Evolutionary conservation across 64 coral and sea anemone genomes (phyloP).

Genomic region (Anthopleura sola): DNA sequence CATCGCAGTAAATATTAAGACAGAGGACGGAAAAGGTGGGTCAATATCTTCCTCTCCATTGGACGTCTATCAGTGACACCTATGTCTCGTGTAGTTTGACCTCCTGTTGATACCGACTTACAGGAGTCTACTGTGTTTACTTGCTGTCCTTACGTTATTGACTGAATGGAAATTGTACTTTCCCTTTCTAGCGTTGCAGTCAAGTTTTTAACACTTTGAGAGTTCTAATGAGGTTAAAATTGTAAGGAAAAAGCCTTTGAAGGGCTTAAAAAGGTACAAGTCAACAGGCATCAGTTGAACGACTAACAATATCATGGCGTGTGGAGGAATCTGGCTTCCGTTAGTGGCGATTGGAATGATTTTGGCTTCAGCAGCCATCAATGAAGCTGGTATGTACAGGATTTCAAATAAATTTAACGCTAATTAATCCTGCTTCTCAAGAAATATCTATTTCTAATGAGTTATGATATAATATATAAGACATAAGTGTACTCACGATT

Average conservation of each 20-base stretch:
- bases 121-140: background rate
- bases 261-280: background rate
- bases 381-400: background rate
- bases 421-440: background rate
- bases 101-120: background rate
- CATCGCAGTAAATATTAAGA: background rate
- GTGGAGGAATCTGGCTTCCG: background rate
- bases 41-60: background rate
- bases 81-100: background rate
- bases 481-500: background rate
- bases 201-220: background rate
- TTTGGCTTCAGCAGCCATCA: background rate
- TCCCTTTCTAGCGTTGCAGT: background rate
- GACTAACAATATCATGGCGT: background rate
- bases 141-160: background rate
- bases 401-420: background rate
- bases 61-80: background rate
- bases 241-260: background rate
- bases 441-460: background rate
- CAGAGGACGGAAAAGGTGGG: background rate
- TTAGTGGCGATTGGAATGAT: background rate
- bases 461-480: background rate
- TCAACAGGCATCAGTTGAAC: background rate
- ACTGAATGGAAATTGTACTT: background rate
- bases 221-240: background rate